Evolutionary conservation across 1,140 invertebrate genomes (phyloP).

Genomic region (Paraescarpia echinospica): DNA sequence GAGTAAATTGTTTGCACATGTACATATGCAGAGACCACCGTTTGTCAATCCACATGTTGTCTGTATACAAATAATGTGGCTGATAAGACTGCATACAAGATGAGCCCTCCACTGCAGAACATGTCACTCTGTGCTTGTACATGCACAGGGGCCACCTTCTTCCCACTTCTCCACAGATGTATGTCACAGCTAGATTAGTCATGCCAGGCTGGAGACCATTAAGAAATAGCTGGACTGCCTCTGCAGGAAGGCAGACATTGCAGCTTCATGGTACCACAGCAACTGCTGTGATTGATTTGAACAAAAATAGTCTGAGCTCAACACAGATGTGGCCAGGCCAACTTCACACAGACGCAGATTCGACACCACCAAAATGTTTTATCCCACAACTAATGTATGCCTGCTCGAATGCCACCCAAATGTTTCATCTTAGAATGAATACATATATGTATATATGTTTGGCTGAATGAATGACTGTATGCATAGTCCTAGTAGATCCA

Average conservation of each 20-base stretch:
- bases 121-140: not conserved
- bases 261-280: no score
- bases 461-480: no score
- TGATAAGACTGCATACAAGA: not conserved
- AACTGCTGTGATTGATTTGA: not conserved
- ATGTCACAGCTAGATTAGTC: not conserved
- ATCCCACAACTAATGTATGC: not conserved
- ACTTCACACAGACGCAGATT: not conserved
- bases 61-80: not conserved
- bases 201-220: not conserved
- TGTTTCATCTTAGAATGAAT: no score
- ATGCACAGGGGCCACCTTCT: not conserved
- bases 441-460: no score
- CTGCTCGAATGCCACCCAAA: not conserved
- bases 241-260: not conserved
- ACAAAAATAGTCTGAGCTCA: not conserved
- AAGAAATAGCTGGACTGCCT: not conserved
- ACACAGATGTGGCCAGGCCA: not conserved
- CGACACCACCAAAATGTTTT: not conserved
- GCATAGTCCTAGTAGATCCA: no score
- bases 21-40: not conserved
- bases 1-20: not conserved
- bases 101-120: not conserved
- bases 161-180: not conserved
- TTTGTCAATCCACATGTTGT: not conserved